Conservation (phyloP, 2,888 invertebrate genomes). For the Synergus itoensis region DNA sequence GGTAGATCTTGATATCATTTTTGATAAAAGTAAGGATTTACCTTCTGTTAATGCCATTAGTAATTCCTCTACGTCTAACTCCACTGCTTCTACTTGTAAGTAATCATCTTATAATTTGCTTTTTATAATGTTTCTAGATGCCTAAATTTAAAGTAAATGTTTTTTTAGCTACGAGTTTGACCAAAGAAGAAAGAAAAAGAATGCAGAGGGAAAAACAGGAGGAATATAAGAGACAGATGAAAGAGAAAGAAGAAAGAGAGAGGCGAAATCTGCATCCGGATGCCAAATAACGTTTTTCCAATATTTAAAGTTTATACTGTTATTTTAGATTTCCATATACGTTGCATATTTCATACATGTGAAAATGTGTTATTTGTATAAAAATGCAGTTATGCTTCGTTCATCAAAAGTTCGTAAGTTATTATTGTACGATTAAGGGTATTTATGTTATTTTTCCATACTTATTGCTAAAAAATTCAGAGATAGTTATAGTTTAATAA, state of each 20-base stretch:
- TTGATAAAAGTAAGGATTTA: neutral
- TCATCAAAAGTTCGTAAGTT: no score
- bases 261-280: neutral
- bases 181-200: constrained; percentile 57
- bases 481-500: neutral
- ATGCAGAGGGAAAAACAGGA: constrained; percentile 58
- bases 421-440: no score
- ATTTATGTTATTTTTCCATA: neutral
- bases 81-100: neutral
- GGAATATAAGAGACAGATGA: constrained; percentile 52
- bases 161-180: constrained; percentile 45
- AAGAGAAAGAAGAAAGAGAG: constrained; percentile 12
- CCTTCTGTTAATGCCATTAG: neutral
- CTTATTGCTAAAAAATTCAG: neutral
- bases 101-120: neutral
- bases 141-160: neutral
- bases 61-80: neutral
- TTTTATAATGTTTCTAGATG: neutral
- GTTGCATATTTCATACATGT: neutral
- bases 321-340: neutral
- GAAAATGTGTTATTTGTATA: no score
- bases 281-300: constrained; percentile 44
- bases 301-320: constrained; percentile 43
- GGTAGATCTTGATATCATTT: neutral
- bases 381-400: no score